Evolutionary conservation across 2,113 vertebrate genomes (phyloP), one percentile per base, ranked within the genome.

Genomic region (Scomber colias): DNA sequence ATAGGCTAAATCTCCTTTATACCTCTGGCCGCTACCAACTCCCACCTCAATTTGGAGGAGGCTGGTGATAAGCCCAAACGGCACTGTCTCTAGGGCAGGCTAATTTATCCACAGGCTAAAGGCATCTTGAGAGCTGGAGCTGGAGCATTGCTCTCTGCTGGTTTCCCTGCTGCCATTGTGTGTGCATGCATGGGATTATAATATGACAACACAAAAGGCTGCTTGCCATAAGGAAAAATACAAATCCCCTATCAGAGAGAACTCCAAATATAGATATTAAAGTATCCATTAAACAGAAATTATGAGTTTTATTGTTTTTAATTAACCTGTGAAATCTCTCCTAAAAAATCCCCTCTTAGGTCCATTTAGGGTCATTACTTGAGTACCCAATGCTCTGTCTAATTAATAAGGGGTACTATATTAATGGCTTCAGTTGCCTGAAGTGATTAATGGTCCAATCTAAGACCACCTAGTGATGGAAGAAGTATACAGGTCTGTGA

Each of bases 21-120:
- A 88, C 88, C 87, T 21, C 86, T 83, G 84, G 83, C 67, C 48
- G 79, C 83, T 16, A 73, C 71, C 79, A 86, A 88, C 89, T 95
- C 95, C 94, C 93, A 88, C 83, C 87, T 94, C 90, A 95, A 94
- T 95, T 93, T 95, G 83, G 61, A 87, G 75, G 75, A 67, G 82
- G 83, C 35, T 85, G 81, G 85, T 88, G 85, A 82, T 86, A 90
- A 91, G 84, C 85, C 85, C 68, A 46, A 71, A 72, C 44, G 12
- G 83, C 49, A 15, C 53, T 6, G 49, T 92, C 85, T 87, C 84
- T 79, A 61, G 76, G 82, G 89, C 70, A 71, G 72, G 56, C 72
- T 84, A 59, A 90, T 93, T 90, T 81, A 92, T 94, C 89, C 84
- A 83, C 68, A 53, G 70, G 87, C 83, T 60, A 40, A 59, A 78